These are phyloP conservation scores for Acanthosepion esculentum DNA, from an alignment of 2,888 invertebrate species.

Conservation along the genomic window DNA sequence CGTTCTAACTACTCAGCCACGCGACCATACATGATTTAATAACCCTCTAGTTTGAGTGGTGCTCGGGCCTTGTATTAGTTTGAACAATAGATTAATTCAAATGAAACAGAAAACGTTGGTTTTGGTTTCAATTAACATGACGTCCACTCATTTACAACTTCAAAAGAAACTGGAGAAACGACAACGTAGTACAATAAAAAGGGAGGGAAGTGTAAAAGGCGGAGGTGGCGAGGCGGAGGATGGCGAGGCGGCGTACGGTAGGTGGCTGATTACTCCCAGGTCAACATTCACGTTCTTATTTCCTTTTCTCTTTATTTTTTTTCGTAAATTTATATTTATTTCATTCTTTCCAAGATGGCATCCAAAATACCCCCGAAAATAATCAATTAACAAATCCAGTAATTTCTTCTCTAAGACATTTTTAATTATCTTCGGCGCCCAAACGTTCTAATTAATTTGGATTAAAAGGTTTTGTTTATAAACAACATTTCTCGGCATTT, in stretches of 20 bases:
- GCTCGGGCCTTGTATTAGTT: too few relatives aligned
- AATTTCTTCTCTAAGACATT: constrained; percentile 23
- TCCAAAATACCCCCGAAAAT: not conserved
- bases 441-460: constrained; percentile 33
- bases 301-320: not conserved
- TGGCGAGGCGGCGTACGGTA: not conserved
- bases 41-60: too few relatives aligned
- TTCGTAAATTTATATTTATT: not conserved
- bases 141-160: not conserved
- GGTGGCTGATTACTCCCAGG: not conserved
- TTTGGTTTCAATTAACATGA: not conserved
- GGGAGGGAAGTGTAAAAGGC: not conserved
- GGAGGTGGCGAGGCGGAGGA: not conserved
- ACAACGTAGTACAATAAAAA: not conserved
- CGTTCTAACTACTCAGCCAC: too few relatives aligned
- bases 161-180: not conserved
- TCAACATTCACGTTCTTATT: not conserved
- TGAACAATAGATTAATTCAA: not conserved
- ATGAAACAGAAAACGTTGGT: not conserved
- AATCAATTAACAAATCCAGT: not conserved
- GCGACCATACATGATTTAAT: too few relatives aligned
- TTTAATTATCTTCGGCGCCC: constrained; percentile 21
- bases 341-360: not conserved
- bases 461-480: constrained; percentile 33
- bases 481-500: constrained; percentile 33